phyloP scores from a whole-genome alignment of 1,140 invertebrate species.

The Zaprionus capensis region DNA sequence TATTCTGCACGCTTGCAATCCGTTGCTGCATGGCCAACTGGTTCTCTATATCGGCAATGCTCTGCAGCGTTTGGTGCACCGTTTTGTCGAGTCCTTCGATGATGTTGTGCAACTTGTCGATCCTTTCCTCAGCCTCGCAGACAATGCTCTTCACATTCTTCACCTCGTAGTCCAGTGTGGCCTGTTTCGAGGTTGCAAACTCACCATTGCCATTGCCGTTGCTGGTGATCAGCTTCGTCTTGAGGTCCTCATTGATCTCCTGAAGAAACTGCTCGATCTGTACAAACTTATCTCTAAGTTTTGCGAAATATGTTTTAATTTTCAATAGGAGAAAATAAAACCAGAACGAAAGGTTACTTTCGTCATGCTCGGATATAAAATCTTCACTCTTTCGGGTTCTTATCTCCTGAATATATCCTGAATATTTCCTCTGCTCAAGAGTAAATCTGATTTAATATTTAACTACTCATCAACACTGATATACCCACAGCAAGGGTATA shows the following conservation, averaged over 20 bases:
- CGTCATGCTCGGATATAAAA: too few species aligned
- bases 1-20: constrained; percentile 71
- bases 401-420: too few species aligned
- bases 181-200: constrained; percentile 64
- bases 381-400: too few species aligned
- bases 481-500: not conserved
- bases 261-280: constrained; percentile 77
- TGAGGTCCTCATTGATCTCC: constrained; percentile 70
- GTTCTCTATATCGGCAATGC: constrained; percentile 71
- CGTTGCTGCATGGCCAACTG: constrained; percentile 78
- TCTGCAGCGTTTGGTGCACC: constrained; percentile 73
- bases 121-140: constrained; percentile 81
- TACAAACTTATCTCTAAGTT: constrained; percentile 71
- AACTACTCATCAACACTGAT: not conserved
- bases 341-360: too few species aligned
- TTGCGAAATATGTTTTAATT: not conserved
- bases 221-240: constrained; percentile 60
- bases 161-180: constrained; percentile 77
- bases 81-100: constrained; percentile 59
- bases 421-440: too few species aligned
- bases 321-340: not conserved
- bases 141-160: constrained; percentile 82
- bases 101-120: constrained; percentile 68
- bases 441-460: too few species aligned
- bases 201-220: constrained; percentile 37